phyloP scores from a whole-genome alignment of 2,113 vertebrate genomes.

The Monarcha castaneiventris region DNA sequence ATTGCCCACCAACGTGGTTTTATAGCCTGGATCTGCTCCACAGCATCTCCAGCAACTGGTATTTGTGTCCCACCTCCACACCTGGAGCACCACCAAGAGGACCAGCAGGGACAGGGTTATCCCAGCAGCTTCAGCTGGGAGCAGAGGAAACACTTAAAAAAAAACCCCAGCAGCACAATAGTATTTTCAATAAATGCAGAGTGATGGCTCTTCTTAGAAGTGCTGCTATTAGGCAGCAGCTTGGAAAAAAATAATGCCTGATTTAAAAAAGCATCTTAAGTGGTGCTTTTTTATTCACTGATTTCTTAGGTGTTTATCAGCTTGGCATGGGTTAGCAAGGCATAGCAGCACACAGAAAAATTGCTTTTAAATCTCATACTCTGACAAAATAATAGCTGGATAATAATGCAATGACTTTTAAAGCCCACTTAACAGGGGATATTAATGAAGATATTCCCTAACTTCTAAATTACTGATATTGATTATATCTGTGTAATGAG shows the following conservation, averaged over 20 bases:
- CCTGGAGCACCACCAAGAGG: rapidly evolving
- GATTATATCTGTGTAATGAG: conserved; percentile 41
- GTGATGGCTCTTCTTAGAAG: neutral
- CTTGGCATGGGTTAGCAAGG: neutral
- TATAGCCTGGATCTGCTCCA: neutral
- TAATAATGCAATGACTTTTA: conserved; percentile 1
- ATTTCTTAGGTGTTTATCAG: neutral
- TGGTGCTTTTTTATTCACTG: neutral
- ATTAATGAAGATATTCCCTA: conserved; percentile 50
- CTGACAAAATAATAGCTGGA: neutral
- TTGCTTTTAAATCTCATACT: neutral
- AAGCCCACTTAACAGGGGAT: neutral
- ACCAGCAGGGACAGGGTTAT: neutral
- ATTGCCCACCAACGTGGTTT: rapidly evolving
- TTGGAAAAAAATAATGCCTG: neutral
- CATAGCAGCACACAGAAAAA: neutral
- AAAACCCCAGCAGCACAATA: neutral
- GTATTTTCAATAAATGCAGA: neutral
- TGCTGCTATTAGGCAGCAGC: neutral
- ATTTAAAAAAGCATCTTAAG: neutral
- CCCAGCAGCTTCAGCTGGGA: neutral
- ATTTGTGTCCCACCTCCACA: neutral
- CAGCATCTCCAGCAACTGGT: neutral
- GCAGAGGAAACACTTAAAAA: neutral
- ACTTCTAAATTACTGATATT: conserved; percentile 39